phyloP scores from a whole-genome alignment of 1,140 invertebrate species.

The Orius laevigatus region DNA sequence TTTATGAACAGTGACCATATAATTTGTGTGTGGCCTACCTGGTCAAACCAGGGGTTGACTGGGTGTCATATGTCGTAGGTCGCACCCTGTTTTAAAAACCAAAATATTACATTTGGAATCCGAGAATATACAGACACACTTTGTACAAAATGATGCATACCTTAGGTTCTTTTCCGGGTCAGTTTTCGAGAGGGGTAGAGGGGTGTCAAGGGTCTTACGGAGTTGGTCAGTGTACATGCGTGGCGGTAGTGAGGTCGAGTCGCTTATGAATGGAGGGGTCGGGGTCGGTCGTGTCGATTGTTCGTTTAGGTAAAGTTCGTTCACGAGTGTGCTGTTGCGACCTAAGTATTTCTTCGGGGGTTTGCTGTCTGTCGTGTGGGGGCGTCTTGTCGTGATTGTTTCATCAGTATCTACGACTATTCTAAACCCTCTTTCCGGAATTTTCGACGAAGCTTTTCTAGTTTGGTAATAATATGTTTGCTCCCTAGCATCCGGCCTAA shows the following conservation, averaged over 20 bases:
- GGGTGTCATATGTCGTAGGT: conserved; percentile 21
- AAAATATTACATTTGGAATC: conserved; percentile 11
- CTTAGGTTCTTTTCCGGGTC: conserved; percentile 4
- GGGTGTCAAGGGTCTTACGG: conserved; percentile 5
- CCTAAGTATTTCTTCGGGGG: conserved; percentile 8
- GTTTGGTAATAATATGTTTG: background rate
- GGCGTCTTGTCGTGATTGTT: background rate
- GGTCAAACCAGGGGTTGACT: conserved; percentile 22
- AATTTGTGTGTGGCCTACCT: conserved; percentile 20
- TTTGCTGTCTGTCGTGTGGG: background rate
- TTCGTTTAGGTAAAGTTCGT: conserved; percentile 11
- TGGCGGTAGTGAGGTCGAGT: background rate
- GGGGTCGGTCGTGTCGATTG: background rate
- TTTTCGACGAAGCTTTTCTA: too few relatives aligned
- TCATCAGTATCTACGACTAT: conserved; percentile 1
- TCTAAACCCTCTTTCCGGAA: background rate
- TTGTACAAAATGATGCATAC: conserved; percentile 5
- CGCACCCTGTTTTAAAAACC: conserved; percentile 22
- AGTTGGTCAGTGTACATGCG: conserved; percentile 5
- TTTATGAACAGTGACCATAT: conserved; percentile 12
- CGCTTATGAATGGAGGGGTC: background rate
- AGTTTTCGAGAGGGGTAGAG: conserved; percentile 5
- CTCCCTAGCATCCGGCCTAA: background rate
- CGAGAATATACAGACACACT: background rate
- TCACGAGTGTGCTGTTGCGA: conserved; percentile 5